phyloP scores from a whole-genome alignment of 2,888 invertebrate species.

The Gastracanthus pulcherrimus region DNA sequence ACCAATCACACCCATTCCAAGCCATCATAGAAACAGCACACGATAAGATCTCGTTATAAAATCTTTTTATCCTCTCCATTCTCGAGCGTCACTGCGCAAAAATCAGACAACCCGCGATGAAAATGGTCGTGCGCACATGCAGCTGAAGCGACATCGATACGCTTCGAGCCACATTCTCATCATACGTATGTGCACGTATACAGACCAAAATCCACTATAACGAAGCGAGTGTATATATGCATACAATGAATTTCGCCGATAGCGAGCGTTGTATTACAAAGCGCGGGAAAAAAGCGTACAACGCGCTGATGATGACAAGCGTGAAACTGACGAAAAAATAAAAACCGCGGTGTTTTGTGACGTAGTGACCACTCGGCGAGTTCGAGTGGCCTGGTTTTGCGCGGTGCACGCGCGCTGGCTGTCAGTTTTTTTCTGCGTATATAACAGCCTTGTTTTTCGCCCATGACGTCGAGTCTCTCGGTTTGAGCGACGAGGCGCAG shows the following conservation, averaged over 20 bases:
- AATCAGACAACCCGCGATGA: neutral
- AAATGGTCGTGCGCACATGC: neutral
- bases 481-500: neutral
- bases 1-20: neutral
- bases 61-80: neutral
- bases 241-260: slow-evolving; percentile 13
- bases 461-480: neutral
- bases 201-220: no score
- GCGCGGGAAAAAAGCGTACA: neutral
- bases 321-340: slow-evolving; percentile 18
- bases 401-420: no score
- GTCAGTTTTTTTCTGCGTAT: neutral
- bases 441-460: neutral
- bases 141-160: neutral
- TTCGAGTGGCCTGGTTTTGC: slow-evolving; percentile 15
- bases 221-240: neutral
- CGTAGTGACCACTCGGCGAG: neutral
- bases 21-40: neutral
- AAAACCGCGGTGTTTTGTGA: neutral
- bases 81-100: neutral
- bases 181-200: neutral
- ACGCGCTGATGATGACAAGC: neutral
- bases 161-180: neutral
- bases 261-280: neutral
- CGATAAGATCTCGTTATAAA: neutral